phyloP scores from a whole-genome alignment of 2,797 vertebrate genomes.

The Botia kubotai region DNA sequence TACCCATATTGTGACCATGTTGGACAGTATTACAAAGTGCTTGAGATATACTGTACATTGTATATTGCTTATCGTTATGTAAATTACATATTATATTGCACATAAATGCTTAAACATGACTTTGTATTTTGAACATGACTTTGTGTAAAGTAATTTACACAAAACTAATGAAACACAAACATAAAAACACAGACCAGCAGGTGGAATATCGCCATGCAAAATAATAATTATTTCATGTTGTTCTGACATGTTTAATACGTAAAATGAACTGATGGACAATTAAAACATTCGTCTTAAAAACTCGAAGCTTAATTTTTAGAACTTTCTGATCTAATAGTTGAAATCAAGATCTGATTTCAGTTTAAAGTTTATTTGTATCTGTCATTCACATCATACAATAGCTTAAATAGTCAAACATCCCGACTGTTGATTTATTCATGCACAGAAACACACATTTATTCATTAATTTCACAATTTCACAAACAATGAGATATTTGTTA shows the following conservation, averaged over 20 bases:
- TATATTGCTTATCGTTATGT: slow-evolving; percentile 53
- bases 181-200: neutral
- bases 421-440: neutral
- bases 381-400: neutral
- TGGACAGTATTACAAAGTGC: slow-evolving; percentile 50
- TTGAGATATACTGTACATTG: slow-evolving; percentile 56
- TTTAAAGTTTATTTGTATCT: neutral
- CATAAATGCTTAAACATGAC: slow-evolving; percentile 49
- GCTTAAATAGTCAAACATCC: neutral
- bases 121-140: slow-evolving; percentile 57
- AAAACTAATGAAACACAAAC: neutral
- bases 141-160: slow-evolving; percentile 32
- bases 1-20: slow-evolving; percentile 40
- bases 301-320: no score
- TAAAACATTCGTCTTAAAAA: no score
- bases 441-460: neutral
- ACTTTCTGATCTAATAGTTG: no score
- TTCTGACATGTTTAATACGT: no score
- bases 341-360: no score
- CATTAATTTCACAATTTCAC: no score
- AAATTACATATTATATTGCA: slow-evolving; percentile 48
- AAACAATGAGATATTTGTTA: no score
- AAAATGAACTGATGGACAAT: no score
- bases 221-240: no score
- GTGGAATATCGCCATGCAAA: no score